These are phyloP conservation scores for Armadillidium nasatum DNA, from an alignment of 1,140 invertebrate genomes.

Conservation along the genomic window DNA sequence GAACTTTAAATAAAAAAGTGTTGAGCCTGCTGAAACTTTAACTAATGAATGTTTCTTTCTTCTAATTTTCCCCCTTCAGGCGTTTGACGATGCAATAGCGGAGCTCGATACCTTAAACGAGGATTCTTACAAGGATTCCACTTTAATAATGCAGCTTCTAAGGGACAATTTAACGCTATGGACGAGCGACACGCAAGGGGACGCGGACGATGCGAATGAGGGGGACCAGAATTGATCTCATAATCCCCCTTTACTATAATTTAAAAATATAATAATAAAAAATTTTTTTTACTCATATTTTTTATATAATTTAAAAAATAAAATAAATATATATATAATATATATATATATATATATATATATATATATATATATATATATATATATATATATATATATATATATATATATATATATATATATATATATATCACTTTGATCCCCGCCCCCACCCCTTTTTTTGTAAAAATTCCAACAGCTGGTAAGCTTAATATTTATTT, in stretches of 20 bases:
- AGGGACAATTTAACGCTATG: slow-evolving; percentile 98
- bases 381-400: too few species aligned
- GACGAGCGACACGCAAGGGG: slow-evolving; percentile 71
- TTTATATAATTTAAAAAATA: too few species aligned
- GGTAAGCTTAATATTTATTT: too few species aligned
- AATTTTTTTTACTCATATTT: too few species aligned
- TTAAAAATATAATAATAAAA: neutral
- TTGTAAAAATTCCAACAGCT: too few species aligned
- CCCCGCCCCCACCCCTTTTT: too few species aligned
- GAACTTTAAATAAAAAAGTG: neutral
- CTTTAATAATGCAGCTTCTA: slow-evolving; percentile 97
- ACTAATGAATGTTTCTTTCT: neutral
- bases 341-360: too few species aligned
- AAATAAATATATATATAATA: too few species aligned
- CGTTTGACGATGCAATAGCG: slow-evolving; percentile 98
- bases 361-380: too few species aligned
- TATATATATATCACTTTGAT: too few species aligned
- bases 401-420: too few species aligned
- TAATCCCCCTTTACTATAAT: neutral
- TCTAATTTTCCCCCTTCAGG: slow-evolving; percentile 55
- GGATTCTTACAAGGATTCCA: slow-evolving; percentile 99
- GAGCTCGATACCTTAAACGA: slow-evolving; percentile 96
- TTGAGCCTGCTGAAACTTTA: neutral
- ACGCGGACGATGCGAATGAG: slow-evolving; percentile 44
- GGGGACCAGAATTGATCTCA: slow-evolving; percentile 43